Conservation (phyloP, 2,888 invertebrate genomes). For the Patella ulyssiponensis region DNA sequence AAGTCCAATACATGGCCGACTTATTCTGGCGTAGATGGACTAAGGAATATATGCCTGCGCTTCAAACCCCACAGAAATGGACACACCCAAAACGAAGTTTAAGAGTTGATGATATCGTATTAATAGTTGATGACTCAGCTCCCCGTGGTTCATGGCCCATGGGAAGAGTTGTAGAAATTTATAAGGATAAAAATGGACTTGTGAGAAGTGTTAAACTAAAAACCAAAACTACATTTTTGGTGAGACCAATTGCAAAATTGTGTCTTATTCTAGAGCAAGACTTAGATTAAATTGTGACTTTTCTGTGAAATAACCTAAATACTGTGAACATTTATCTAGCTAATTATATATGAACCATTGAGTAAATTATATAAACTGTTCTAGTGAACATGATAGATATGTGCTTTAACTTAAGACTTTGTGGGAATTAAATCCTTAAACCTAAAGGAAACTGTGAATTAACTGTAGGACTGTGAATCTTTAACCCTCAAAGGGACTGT, state of each 20-base stretch:
- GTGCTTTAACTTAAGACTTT: too few species aligned
- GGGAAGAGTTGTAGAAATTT: slow-evolving; percentile 15
- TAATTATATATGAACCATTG: too few species aligned
- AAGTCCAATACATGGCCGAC: slow-evolving; percentile 1
- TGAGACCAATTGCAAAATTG: slow-evolving; percentile 25
- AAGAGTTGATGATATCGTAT: slow-evolving; percentile 2
- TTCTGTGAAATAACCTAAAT: background rate
- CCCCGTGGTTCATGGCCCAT: slow-evolving; percentile 9
- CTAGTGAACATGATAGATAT: too few species aligned
- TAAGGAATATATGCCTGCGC: slow-evolving; percentile 26
- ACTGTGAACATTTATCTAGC: too few species aligned
- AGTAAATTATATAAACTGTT: too few species aligned
- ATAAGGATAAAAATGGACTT: slow-evolving; percentile 17
- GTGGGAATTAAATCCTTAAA: too few species aligned
- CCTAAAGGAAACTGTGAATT: too few species aligned
- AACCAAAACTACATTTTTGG: slow-evolving; percentile 12
- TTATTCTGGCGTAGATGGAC: slow-evolving; percentile 32
- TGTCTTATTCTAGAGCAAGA: slow-evolving; percentile 20
- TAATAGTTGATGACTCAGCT: slow-evolving; percentile 4
- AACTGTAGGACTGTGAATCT: too few species aligned
- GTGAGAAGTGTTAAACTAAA: slow-evolving; percentile 24
- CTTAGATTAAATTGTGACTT: background rate
- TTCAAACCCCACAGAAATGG: slow-evolving; percentile 30
- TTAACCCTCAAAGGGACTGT: too few species aligned
- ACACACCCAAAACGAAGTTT: background rate